Evolutionary conservation across 2,113 vertebrate species (phyloP).

Genomic region (Cavia porcellus): DNA sequence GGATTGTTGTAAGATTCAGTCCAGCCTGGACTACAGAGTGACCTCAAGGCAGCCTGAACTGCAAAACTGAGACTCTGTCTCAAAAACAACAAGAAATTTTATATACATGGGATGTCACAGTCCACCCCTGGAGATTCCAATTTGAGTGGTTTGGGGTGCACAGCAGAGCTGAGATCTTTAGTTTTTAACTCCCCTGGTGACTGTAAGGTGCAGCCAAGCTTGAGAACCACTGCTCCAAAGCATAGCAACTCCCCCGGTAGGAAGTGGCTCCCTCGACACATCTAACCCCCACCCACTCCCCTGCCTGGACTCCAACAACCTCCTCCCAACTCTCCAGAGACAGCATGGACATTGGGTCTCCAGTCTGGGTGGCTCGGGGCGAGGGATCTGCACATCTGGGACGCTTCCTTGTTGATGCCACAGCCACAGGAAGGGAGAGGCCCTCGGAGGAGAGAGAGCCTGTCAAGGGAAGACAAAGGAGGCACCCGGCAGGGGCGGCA

Average conservation of each 20-base stretch:
- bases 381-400: not conserved
- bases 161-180: not conserved
- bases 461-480: not conserved
- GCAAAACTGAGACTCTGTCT: no score
- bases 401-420: not conserved
- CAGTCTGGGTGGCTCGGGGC: not conserved
- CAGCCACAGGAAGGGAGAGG: not conserved
- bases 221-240: not conserved
- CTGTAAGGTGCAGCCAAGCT: not conserved
- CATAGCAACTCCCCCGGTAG: not conserved
- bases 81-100: no score
- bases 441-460: not conserved
- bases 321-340: not conserved
- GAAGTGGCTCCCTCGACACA: not conserved
- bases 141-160: not conserved
- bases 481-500: not conserved
- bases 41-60: no score
- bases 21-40: no score
- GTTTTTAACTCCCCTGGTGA: not conserved
- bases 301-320: not conserved
- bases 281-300: not conserved
- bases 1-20: no score
- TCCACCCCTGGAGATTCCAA: not conserved
- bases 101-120: not conserved
- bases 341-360: not conserved